Base-by-base conservation (phyloP, 2,888 invertebrate genomes). In the Salpingus planirostris region DNA sequence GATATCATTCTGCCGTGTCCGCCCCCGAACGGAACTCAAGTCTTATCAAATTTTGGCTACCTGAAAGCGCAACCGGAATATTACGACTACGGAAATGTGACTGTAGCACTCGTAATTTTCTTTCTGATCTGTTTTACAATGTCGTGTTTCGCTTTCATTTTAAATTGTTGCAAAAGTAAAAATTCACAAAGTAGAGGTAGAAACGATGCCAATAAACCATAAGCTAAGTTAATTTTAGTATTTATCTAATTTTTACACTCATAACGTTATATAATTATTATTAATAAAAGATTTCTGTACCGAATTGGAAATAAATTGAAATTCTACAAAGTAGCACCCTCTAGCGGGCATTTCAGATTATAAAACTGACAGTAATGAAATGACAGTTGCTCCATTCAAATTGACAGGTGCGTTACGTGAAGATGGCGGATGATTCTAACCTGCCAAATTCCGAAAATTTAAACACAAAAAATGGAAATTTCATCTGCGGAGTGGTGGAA, bases 401-500 rank as follows among this genome's bases (percentile, higher is more conserved):
- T n/a, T n/a, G n/a, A n/a, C n/a, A n/a, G n/a, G n/a, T n/a, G n/a
- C n/a, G n/a, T n/a, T n/a, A n/a, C n/a, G n/a, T n/a, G 13, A 58
- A 60, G 49, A 64, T 64, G 64, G 62, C 61, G 49, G 61, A 59
- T 47, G 49, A 50, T 42, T 50, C 57, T 49, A 58, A 57, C 53
- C 55, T 60, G 39, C 52, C 73, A 49, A 66, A 71, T 49, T 52
- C 59, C 31, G 76, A 76, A 49, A 80, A 78, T 64, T 67, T 74
- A 46, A 75, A 71, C 62, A 69, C 71, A 24, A 78, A 76, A 65
- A 76, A 80, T 59, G 80, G 78, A 37, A 80, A 85, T 65, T 91
- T 91, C 60, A 82, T 90, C 59, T 91, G 91, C 62, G 91, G 91
- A 29, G 91, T 91, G 38, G 88, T 92, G 36, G 89, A 91, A 79